phyloP scores from a whole-genome alignment of 2,797 vertebrate genomes.

The Sternarchorhynchus goeldii region DNA sequence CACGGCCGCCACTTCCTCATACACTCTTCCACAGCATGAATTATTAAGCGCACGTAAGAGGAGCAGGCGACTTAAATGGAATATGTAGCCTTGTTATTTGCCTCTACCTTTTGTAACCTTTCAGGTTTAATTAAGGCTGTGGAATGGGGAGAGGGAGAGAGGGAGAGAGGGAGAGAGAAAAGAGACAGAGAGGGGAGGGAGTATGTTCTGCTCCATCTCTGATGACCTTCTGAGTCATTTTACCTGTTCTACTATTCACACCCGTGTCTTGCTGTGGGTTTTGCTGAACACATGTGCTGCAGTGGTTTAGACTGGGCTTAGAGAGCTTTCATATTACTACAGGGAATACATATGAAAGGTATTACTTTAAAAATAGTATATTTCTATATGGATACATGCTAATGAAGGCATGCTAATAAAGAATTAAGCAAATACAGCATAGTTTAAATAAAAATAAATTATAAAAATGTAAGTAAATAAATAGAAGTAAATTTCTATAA shows the following conservation, averaged over 20 bases:
- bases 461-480: no score
- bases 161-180: constrained; percentile 34
- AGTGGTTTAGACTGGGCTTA: no score
- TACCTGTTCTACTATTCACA: neutral
- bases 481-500: no score
- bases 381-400: no score
- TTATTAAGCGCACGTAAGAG: constrained; percentile 76
- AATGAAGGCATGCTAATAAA: no score
- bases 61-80: constrained; percentile 75
- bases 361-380: no score
- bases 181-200: neutral
- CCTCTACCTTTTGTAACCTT: constrained; percentile 80
- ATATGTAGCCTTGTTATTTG: constrained; percentile 78
- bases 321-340: no score
- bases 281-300: neutral
- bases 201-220: constrained; percentile 24
- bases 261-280: neutral
- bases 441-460: no score
- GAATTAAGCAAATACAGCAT: no score
- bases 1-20: constrained; percentile 68
- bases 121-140: constrained; percentile 80
- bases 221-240: constrained; percentile 21
- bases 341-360: no score
- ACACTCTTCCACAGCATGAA: constrained; percentile 71
- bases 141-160: constrained; percentile 49